phyloP scores from a whole-genome alignment of 2,797 vertebrate genomes.

The Girardinus metallicus region DNA sequence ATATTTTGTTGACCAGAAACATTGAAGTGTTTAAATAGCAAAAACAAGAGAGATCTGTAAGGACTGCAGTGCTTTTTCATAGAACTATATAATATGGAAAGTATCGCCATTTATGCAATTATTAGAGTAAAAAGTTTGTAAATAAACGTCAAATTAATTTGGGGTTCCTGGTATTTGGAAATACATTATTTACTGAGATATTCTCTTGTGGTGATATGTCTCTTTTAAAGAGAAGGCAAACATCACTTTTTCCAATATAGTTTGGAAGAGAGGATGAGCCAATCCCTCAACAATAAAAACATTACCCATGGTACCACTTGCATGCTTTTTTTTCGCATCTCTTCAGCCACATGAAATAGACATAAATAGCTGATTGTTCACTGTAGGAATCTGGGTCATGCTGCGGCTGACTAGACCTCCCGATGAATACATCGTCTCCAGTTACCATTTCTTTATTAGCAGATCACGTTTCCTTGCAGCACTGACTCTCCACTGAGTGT shows the following conservation, averaged over 20 bases:
- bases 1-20: too few species aligned
- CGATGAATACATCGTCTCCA: slow-evolving; percentile 3
- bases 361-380: not conserved
- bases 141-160: not conserved
- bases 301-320: not conserved
- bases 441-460: not conserved
- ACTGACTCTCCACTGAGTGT: not conserved
- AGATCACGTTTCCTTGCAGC: not conserved
- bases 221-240: not conserved
- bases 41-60: not conserved
- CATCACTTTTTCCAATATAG: not conserved
- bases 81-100: not conserved
- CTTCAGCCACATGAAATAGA: not conserved
- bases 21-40: not conserved
- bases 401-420: not conserved
- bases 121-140: not conserved
- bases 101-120: not conserved
- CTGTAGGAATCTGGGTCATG: slow-evolving; percentile 13
- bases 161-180: not conserved
- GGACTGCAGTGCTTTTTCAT: not conserved
- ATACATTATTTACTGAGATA: not conserved
- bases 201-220: not conserved
- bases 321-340: slow-evolving; percentile 19
- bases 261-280: not conserved
- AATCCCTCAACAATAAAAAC: not conserved